Conservation (phyloP, 2,888 invertebrate species). For the Standfussiana lucernea region DNA sequence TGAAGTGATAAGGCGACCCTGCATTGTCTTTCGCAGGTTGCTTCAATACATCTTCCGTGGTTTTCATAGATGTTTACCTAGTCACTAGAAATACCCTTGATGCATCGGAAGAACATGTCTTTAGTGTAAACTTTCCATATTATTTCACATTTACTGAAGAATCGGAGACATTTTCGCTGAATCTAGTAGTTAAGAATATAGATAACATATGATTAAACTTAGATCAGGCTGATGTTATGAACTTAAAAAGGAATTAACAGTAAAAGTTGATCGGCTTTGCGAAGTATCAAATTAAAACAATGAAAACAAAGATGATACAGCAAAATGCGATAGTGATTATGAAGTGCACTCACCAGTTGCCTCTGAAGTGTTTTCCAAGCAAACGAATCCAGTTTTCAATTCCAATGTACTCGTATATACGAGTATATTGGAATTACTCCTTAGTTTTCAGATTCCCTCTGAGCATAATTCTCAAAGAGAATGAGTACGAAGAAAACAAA, state of each 20-base stretch:
- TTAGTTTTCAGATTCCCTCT: no score
- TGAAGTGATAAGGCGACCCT: conserved; percentile 81
- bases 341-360: conserved; percentile 33
- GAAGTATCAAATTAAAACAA: conserved; percentile 5
- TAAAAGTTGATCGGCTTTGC: not conserved
- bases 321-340: conserved; percentile 15
- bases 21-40: conserved; percentile 78
- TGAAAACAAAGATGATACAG: conserved; percentile 21
- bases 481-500: conserved; percentile 12
- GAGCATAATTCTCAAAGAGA: conserved; percentile 4
- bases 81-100: conserved; percentile 51
- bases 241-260: not conserved
- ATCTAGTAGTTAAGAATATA: not conserved
- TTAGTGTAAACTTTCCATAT: conserved; percentile 5
- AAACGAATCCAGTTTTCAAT: conserved; percentile 40
- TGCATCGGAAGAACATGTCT: conserved; percentile 19
- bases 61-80: conserved; percentile 55
- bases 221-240: not conserved
- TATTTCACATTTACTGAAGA: not conserved
- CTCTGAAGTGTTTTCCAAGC: conserved; percentile 48
- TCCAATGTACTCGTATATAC: not conserved
- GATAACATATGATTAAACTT: not conserved
- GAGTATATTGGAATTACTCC: no score
- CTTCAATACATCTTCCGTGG: conserved; percentile 71
- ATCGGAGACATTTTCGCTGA: not conserved